Base-by-base conservation (phyloP, 2,113 vertebrate species). In the Tetraodon nigroviridis region DNA sequence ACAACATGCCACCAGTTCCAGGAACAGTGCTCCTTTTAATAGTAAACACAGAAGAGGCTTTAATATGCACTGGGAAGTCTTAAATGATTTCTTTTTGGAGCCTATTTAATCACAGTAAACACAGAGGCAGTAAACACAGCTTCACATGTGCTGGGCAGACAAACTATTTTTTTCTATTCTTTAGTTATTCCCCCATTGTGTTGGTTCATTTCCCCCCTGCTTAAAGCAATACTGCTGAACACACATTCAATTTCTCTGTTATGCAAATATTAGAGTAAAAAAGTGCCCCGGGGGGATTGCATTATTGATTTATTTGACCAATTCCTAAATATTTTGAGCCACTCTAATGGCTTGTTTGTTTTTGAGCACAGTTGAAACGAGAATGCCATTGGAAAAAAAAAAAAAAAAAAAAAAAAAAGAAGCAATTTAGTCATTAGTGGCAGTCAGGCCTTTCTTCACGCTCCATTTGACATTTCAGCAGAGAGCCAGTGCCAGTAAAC, bases 391-490 rank as follows among this genome's bases (percentile, higher is more conserved):
- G 73, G 61, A 72, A 63, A 68, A 32, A 57, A 68, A 84, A 77
- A 24, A 24, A 24, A 24, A 24, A 24, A 24, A 24, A 2, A 24
- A 24, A 24, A 24, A 24, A 24, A 24, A 24, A 5, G 24, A 24
- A 24, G 70, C 69, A 66, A 80, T 82, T 82, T 66, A 55, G 81
- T 84, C 78, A 84, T 81, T 80, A 80, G 73, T 61, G 44, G 42
- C 24, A 58, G 66, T 75, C 68, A 63, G 73, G 60, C 70, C 63
- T 63, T 73, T 71, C 71, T 71, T 50, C 71, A 81, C 37, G 64
- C 80, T 79, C 66, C 79, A 84, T 84, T 84, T 79, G 72, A 69
- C 49, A 24, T 75, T 82, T 79, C 50, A 76, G 78, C 58, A 32
- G 50, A 44, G 64, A 21, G 64, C 56, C 64, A 49, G 3, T 44